Evolutionary conservation across 2,797 vertebrate species (phyloP).

Genomic region (Lophius americanus): DNA sequence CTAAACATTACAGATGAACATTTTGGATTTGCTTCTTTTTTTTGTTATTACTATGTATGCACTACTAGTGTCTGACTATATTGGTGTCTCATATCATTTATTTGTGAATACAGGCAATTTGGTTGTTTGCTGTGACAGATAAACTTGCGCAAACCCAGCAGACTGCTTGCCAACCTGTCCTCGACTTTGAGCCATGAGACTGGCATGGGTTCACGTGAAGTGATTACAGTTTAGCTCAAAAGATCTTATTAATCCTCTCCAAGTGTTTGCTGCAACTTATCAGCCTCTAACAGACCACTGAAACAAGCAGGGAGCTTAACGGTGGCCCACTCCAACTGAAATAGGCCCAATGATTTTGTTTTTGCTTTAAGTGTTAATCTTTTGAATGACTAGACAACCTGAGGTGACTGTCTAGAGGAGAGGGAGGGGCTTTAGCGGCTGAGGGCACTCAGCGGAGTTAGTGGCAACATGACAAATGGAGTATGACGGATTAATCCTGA

Average conservation of each 20-base stretch:
- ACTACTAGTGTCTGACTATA: too few species aligned
- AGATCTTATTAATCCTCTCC: constrained; percentile 54
- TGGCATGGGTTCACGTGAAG: constrained; percentile 5
- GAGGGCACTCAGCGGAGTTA: constrained; percentile 11
- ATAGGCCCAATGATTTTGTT: constrained; percentile 36
- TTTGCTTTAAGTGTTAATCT: constrained; percentile 64
- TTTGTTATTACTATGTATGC: too few species aligned
- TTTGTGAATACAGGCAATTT: too few species aligned
- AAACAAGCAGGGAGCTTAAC: constrained; percentile 53
- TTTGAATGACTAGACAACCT: constrained; percentile 71
- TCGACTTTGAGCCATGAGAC: background rate
- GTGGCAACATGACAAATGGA: constrained; percentile 14
- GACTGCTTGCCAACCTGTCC: too few species aligned
- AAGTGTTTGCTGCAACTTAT: constrained; percentile 36
- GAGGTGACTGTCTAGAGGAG: constrained; percentile 68
- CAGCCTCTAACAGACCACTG: constrained; percentile 22
- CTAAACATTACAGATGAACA: too few species aligned
- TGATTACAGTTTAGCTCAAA: constrained; percentile 54
- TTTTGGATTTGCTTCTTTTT: too few species aligned
- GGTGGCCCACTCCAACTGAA: constrained; percentile 10
- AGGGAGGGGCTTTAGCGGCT: constrained; percentile 21
- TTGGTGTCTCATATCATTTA: too few species aligned
- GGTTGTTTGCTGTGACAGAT: too few species aligned
- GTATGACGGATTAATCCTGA: constrained; percentile 28
- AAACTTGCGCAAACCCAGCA: too few species aligned